A percentile compares a stretch with the other conserved stretches of the same genome.
phyloP scores from a whole-genome alignment of 2,888 invertebrate genomes.

The Cryptus viduatorius region DNA sequence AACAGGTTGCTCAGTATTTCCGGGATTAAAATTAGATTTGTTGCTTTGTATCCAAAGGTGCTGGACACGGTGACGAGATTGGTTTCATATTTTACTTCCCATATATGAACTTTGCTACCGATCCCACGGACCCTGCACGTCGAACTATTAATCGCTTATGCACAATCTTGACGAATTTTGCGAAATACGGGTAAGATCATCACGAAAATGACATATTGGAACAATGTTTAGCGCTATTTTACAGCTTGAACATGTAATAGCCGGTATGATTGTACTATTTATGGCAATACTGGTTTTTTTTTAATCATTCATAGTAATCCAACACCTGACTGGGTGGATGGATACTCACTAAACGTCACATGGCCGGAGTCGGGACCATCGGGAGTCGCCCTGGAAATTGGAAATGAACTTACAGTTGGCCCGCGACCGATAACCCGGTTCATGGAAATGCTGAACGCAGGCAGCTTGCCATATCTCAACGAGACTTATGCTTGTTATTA shows the following conservation, averaged over 20 bases:
- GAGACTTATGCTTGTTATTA: background rate
- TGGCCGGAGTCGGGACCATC: slow-evolving; percentile 62
- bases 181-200: slow-evolving; percentile 75
- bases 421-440: background rate
- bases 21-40: slow-evolving; percentile 85
- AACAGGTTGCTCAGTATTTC: slow-evolving; percentile 83
- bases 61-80: slow-evolving; percentile 17
- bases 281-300: background rate
- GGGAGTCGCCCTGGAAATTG: slow-evolving; percentile 66
- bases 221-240: background rate
- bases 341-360: slow-evolving; percentile 45
- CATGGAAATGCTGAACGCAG: background rate
- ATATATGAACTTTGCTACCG: slow-evolving; percentile 57
- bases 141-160: slow-evolving; percentile 85
- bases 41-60: slow-evolving; percentile 62
- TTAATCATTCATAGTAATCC: slow-evolving; percentile 61
- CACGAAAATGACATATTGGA: background rate
- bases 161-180: slow-evolving; percentile 89
- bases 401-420: slow-evolving; percentile 40
- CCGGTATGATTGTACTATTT: background rate
- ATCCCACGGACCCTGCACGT: slow-evolving; percentile 68
- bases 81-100: slow-evolving; percentile 67
- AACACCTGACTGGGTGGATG: slow-evolving; percentile 62
- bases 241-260: too few species aligned
- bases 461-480: background rate